phyloP scores from a whole-genome alignment of 2,888 invertebrate species.

The Drosophila demipolita region DNA sequence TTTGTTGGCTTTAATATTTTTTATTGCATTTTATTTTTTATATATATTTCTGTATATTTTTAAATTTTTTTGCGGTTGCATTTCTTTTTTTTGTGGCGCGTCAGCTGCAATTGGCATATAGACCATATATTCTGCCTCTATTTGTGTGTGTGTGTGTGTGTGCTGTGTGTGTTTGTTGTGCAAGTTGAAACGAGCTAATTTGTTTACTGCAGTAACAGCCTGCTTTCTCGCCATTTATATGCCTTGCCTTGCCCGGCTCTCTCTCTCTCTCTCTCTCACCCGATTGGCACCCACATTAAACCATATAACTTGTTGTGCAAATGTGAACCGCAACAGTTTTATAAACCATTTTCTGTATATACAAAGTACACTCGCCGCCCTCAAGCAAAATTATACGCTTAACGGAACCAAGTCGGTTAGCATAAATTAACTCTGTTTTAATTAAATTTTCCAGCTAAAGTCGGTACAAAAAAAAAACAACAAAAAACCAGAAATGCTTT shows the following conservation, averaged over 20 bases:
- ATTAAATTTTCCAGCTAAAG: constrained; percentile 60
- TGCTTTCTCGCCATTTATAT: constrained; percentile 42
- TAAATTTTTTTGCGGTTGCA: constrained; percentile 56
- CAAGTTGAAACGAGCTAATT: constrained; percentile 76
- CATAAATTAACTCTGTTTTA: constrained; percentile 69
- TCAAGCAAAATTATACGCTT: constrained; percentile 28
- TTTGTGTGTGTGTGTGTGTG: constrained; percentile 3
- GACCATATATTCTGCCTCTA: constrained; percentile 57
- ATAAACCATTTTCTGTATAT: constrained; percentile 13
- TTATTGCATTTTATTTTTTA: constrained; percentile 5
- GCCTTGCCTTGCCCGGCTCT: constrained; percentile 14
- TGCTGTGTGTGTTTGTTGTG: constrained; percentile 29
- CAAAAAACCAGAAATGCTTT: background rate
- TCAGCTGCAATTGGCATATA: constrained; percentile 78
- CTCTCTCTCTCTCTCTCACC: background rate
- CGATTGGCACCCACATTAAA: constrained; percentile 33
- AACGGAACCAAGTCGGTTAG: constrained; percentile 23
- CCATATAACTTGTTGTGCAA: constrained; percentile 28
- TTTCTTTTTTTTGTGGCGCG: constrained; percentile 49
- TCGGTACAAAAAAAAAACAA: background rate
- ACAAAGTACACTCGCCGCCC: background rate
- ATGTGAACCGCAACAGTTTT: constrained; percentile 39
- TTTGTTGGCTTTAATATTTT: constrained; percentile 47
- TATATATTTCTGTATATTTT: constrained; percentile 9
- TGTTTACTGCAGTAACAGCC: constrained; percentile 66